Evolutionary conservation across 2,113 vertebrate genomes (phyloP), one percentile per base, ranked within the genome.

Genomic region (Lepus timidus): DNA sequence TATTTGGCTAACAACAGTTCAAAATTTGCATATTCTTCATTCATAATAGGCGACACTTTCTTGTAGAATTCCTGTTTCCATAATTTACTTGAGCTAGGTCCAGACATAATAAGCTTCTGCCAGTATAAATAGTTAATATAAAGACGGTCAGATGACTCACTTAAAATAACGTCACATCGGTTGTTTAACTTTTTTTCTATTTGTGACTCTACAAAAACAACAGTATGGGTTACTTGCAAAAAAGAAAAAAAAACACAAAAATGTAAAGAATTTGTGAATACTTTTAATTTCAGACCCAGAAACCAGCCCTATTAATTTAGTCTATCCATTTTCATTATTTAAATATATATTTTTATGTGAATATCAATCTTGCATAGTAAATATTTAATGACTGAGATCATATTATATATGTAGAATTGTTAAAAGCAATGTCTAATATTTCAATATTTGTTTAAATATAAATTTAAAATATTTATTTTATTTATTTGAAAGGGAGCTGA

Each of bases 361-460:
- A 79, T 17, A 22, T 71, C 36, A 76, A 80, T 31, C 4, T 65
- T 25, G 4, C 88, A 44, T 78, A 25, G 73, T 74, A 79, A 4
- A 64, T 80, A 74, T 81, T 81, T 58, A 85, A 85, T 78, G 44
- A 44, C 9, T 84, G 52, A 85, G 22, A 64, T 89, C 33, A 78
- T 73, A 58, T 10, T 65, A 8, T 13, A 23, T 13, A 33, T 16
- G 44, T 81, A 73, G 3, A 13, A 73, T 73, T 79, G 9, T 71
- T 73, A 36, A 58, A 52, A 67, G 31, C n/a, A 93, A 39, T 68
- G 5, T 49, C 6, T 71, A 51, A 64, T 71, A 81, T 73, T 14
- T 79, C 88, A 84, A 36, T 58, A 67, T 89, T 85, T 86, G 27
- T 67, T 91, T 67, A 82, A 83, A 82, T 25, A n/a, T 67, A 93